A percentile compares a stretch with the other conserved stretches of the same genome.
phyloP scores from a whole-genome alignment of 2,888 invertebrate species.

The Acronicta aceris region DNA sequence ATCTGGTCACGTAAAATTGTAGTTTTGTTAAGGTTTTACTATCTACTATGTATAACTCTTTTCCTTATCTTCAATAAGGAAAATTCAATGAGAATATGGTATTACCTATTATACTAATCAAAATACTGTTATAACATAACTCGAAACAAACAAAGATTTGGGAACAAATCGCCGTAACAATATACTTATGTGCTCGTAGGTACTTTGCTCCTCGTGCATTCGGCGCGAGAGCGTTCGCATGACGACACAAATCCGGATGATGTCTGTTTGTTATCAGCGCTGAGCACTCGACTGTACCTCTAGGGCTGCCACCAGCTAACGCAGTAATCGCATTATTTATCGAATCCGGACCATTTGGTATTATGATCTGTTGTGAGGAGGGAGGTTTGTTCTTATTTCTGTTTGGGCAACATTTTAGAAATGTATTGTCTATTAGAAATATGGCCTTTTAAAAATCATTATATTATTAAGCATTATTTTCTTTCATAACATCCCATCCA shows the following conservation, averaged over 20 bases:
- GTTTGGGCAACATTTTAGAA: background rate
- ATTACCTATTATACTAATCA: too few species aligned
- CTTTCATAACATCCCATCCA: too few species aligned
- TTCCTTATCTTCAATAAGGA: too few species aligned
- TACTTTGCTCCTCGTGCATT: slow-evolving; percentile 50
- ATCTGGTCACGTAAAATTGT: too few species aligned
- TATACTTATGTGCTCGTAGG: slow-evolving; percentile 42
- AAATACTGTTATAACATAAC: slow-evolving; percentile 15
- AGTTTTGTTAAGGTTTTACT: too few species aligned
- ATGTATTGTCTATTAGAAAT: too few species aligned
- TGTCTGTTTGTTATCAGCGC: slow-evolving; percentile 88
- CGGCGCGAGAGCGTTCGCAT: slow-evolving; percentile 71
- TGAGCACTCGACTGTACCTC: slow-evolving; percentile 81
- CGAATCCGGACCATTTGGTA: slow-evolving; percentile 74
- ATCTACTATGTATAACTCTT: too few species aligned
- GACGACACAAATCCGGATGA: slow-evolving; percentile 89
- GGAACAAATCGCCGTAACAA: slow-evolving; percentile 55
- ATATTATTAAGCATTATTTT: too few species aligned
- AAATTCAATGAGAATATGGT: too few species aligned
- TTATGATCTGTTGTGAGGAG: slow-evolving; percentile 47
- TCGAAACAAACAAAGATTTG: slow-evolving; percentile 33
- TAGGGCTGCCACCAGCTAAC: slow-evolving; percentile 74
- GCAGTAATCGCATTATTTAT: slow-evolving; percentile 82
- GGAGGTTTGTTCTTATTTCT: slow-evolving; percentile 26
- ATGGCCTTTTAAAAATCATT: too few species aligned